phyloP scores from a whole-genome alignment of 2,113 vertebrate species.

The Alligator sinensis region DNA sequence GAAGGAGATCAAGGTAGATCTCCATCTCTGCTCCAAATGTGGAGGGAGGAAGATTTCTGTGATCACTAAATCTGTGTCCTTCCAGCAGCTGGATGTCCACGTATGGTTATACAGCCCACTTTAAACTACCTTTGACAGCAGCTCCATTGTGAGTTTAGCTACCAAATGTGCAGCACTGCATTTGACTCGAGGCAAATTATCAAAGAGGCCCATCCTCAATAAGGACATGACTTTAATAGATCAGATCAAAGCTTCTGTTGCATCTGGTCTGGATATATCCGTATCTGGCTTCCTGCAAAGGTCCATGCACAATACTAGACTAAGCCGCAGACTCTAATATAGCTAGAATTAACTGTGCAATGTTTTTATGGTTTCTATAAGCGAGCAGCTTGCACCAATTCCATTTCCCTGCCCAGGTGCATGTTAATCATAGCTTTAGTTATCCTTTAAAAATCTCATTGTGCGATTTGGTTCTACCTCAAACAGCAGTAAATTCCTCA shows the following conservation, averaged over 20 bases:
- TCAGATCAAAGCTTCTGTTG: background rate
- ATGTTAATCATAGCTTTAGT: background rate
- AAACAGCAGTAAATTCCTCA: background rate
- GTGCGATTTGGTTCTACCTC: background rate
- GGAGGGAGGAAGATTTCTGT: background rate
- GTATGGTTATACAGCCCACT: background rate
- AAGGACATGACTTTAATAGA: background rate
- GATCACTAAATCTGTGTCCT: background rate
- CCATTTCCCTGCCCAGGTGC: rapidly evolving
- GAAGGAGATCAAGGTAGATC: background rate
- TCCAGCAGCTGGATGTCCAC: background rate
- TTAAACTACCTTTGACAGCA: background rate
- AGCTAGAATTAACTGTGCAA: background rate
- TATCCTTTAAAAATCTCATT: background rate
- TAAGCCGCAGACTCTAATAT: background rate
- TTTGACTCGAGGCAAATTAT: background rate
- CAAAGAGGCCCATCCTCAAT: rapidly evolving
- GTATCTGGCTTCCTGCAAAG: background rate
- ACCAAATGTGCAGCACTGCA: too few relatives aligned
- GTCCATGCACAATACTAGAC: background rate
- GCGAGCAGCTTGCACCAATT: background rate
- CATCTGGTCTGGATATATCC: background rate
- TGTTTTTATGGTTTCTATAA: background rate
- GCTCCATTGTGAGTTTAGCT: background rate
- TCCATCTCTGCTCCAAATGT: too few relatives aligned